phyloP scores from a whole-genome alignment of 1,140 invertebrate species.

The fruit fly (Drosophila melanogaster) region Release_6_plus_ISO1_MT NC_004354.4:13895001-13895500 shows the following conservation, averaged over 20 bases:
- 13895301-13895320: slow-evolving; percentile 83
- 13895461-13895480: slow-evolving; percentile 25
- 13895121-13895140: slow-evolving; percentile 22
- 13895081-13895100: slow-evolving; percentile 77
- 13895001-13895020: slow-evolving; percentile 16
- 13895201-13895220: slow-evolving; percentile 59
- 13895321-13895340: slow-evolving; percentile 84
- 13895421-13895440: slow-evolving; percentile 59
- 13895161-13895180: slow-evolving; percentile 13
- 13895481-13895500: slow-evolving; percentile 25
- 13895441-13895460: slow-evolving; percentile 51
- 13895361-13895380: slow-evolving; percentile 62
- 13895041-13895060: slow-evolving; percentile 82
- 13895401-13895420: slow-evolving; percentile 38
- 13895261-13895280: slow-evolving; percentile 76
- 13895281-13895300: slow-evolving; percentile 55
- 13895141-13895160: slow-evolving; percentile 3
- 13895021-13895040: slow-evolving; percentile 63
- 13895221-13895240: slow-evolving; percentile 82
- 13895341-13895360: slow-evolving; percentile 45
- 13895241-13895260: slow-evolving; percentile 74
- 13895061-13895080: slow-evolving; percentile 83
- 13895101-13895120: slow-evolving; percentile 5
- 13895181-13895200: slow-evolving; percentile 52
- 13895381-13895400: slow-evolving; percentile 57